These are phyloP conservation scores for Oeneis ivallda DNA, from an alignment of 2,888 invertebrate species.

Conservation along the genomic window DNA sequence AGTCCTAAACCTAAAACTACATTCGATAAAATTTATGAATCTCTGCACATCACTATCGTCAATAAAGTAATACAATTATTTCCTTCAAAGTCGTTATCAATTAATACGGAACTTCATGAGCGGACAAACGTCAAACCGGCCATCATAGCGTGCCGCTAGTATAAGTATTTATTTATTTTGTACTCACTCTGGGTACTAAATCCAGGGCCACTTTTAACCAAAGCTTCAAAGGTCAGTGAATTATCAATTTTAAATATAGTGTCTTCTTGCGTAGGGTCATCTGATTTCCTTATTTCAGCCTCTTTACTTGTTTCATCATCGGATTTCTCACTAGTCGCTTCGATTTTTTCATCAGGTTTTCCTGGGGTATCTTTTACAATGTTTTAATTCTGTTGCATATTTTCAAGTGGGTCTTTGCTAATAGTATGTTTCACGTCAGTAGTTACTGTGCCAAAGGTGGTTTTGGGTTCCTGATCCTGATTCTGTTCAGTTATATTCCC, in stretches of 20 bases:
- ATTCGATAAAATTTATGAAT: too few species aligned
- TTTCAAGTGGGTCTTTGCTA: slow-evolving; percentile 41
- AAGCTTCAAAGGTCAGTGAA: slow-evolving; percentile 56
- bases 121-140: too few species aligned
- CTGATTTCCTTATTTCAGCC: slow-evolving; percentile 25
- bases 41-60: too few species aligned
- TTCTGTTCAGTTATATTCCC: slow-evolving; percentile 30
- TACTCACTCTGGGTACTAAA: slow-evolving; percentile 53
- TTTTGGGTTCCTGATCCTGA: slow-evolving; percentile 7
- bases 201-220: slow-evolving; percentile 51
- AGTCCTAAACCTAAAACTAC: too few species aligned
- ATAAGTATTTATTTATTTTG: not conserved
- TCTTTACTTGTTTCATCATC: not conserved
- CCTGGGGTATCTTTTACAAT: slow-evolving; percentile 11
- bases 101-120: too few species aligned
- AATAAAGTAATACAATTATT: too few species aligned
- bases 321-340: slow-evolving; percentile 13
- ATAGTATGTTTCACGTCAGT: not conserved
- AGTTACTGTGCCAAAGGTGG: not conserved
- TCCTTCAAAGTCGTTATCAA: too few species aligned
- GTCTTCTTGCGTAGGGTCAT: slow-evolving; percentile 40
- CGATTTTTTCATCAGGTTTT: slow-evolving; percentile 7
- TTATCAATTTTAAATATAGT: slow-evolving; percentile 52
- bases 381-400: slow-evolving; percentile 30
- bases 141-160: too few species aligned